A percentile compares a stretch with the other conserved stretches of the same genome.
phyloP scores from a whole-genome alignment of 1,140 invertebrate genomes.

The Phenacoccus solenopsis region DNA sequence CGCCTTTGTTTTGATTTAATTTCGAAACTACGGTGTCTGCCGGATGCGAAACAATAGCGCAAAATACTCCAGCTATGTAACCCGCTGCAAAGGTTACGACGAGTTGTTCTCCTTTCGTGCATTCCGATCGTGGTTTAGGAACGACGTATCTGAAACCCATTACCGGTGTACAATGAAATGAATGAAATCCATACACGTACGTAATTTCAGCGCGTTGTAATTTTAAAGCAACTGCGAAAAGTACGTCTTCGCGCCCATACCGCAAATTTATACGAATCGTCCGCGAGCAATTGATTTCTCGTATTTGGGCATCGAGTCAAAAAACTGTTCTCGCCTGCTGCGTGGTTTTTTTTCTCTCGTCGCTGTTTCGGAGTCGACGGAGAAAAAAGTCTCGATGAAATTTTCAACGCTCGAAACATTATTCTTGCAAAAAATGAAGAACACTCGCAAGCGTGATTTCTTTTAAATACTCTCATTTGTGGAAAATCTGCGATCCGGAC shows the following conservation, averaged over 20 bases:
- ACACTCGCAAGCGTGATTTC: too few relatives aligned
- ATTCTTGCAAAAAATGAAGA: too few relatives aligned
- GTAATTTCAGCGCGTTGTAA: too few relatives aligned
- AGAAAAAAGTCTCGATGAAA: too few relatives aligned
- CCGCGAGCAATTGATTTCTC: too few relatives aligned
- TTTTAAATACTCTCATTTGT: background rate
- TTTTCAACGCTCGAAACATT: too few relatives aligned
- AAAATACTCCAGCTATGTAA: slow-evolving; percentile 99
- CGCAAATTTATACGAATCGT: too few relatives aligned
- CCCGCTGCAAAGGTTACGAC: slow-evolving; percentile 94
- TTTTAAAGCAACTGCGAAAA: too few relatives aligned
- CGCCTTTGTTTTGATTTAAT: slow-evolving; percentile 86
- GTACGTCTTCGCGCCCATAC: too few relatives aligned
- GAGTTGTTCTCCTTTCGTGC: slow-evolving; percentile 87
- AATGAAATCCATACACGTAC: background rate
- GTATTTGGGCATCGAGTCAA: background rate
- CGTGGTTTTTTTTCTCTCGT: background rate
- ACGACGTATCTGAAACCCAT: slow-evolving; percentile 51
- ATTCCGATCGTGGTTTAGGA: slow-evolving; percentile 87
- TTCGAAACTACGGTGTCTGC: slow-evolving; percentile 99
- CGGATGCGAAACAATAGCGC: slow-evolving; percentile 97
- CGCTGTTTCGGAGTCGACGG: too few relatives aligned
- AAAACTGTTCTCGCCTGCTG: background rate
- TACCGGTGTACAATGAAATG: background rate
- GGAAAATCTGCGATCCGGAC: too few relatives aligned